Evolutionary conservation across 2,888 invertebrate genomes (phyloP).

Genomic region (Crioceris asparagi): DNA sequence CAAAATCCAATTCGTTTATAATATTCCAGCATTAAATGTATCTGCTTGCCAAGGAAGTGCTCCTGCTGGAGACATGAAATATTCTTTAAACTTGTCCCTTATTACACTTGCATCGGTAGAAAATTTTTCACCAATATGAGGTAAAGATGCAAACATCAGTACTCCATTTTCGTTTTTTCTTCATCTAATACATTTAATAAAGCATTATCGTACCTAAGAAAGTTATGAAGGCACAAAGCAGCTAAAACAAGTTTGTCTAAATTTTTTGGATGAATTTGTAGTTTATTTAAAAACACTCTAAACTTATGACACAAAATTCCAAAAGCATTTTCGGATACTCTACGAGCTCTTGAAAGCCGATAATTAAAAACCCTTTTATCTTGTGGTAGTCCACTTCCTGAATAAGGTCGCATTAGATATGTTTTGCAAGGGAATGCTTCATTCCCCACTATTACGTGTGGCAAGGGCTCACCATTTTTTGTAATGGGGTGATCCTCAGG

Average conservation of each 20-base stretch:
- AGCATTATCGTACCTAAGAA: too few species aligned
- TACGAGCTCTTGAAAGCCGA: constrained; percentile 8
- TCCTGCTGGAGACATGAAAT: too few species aligned
- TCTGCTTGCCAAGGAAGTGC: too few species aligned
- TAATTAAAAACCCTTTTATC: constrained; percentile 8
- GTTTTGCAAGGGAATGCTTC: constrained; percentile 21
- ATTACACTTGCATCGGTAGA: too few species aligned
- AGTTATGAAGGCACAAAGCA: constrained; percentile 8
- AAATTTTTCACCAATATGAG: too few species aligned
- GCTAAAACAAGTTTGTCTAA: constrained; percentile 7
- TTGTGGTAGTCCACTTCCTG: constrained; percentile 5
- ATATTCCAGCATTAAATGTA: too few species aligned
- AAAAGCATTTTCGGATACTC: constrained; percentile 5
- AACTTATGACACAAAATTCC: constrained; percentile 11
- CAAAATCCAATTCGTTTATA: too few species aligned
- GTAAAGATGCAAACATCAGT: too few species aligned
- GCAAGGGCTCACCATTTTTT: constrained; percentile 11
- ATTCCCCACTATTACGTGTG: constrained; percentile 23
- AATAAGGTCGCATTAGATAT: constrained; percentile 14
- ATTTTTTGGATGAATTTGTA: constrained; percentile 8
- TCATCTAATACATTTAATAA: too few species aligned
- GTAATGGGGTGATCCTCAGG: constrained; percentile 12
- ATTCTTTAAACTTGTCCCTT: too few species aligned
- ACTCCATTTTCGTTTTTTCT: too few species aligned
- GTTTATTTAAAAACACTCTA: constrained; percentile 8